phyloP scores from a whole-genome alignment of 2,797 vertebrate species.

The Sebastes nivosus region DNA sequence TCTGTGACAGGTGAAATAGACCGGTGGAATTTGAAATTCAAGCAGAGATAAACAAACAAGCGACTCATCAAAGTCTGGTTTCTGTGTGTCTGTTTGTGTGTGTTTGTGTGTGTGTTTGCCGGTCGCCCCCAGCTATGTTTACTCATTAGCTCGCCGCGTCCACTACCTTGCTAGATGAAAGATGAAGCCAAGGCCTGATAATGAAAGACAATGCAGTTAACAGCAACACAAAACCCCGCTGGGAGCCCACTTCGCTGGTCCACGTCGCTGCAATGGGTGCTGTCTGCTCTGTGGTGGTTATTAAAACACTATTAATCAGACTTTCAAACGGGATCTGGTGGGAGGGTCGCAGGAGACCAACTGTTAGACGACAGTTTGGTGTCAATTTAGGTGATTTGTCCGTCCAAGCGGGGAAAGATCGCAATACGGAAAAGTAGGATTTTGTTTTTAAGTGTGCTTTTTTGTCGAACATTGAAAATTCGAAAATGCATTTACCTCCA shows the following conservation, averaged over 20 bases:
- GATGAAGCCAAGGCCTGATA: conserved; percentile 68
- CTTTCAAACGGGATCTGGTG: conserved; percentile 52
- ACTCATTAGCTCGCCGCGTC: conserved; percentile 69
- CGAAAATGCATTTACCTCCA: neutral
- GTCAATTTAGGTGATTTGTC: conserved; percentile 39
- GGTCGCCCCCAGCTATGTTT: conserved; percentile 69
- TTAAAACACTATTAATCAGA: conserved; percentile 75
- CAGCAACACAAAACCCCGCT: conserved; percentile 49
- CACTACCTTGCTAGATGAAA: conserved; percentile 64
- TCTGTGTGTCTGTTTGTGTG: neutral
- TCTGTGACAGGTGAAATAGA: conserved; percentile 39
- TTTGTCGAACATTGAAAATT: neutral
- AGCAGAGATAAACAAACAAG: conserved; percentile 48
- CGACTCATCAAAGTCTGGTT: conserved; percentile 53
- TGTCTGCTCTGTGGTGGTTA: conserved; percentile 59
- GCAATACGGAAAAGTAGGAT: neutral
- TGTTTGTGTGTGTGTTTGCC: conserved; percentile 5
- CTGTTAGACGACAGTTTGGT: conserved; percentile 37
- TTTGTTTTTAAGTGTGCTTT: neutral
- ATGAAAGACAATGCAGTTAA: conserved; percentile 77
- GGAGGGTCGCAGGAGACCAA: conserved; percentile 20
- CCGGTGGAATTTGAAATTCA: conserved; percentile 14
- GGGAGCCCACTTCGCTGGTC: conserved; percentile 57
- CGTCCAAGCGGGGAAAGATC: neutral
- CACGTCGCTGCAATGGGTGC: conserved; percentile 41